Base-by-base conservation (phyloP, 30 jellyfish, hydroid and myxozoan genomes). In the Rhopilema esculentum region DNA sequence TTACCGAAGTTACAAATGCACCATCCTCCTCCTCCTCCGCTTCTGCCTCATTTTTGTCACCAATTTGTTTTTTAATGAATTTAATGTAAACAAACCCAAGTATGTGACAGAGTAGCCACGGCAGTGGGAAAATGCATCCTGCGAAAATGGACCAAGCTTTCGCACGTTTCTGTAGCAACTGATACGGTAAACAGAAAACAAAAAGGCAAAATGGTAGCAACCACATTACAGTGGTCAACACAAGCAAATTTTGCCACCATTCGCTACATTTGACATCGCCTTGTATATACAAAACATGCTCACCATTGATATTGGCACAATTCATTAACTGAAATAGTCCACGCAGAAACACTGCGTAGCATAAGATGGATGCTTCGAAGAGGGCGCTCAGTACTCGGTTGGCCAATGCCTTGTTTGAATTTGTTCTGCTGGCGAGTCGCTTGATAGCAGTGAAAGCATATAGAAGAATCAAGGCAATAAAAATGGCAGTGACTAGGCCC, bases 221-320 rank as follows among this genome's bases (percentile, higher is more conserved):
- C 95, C 95, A 87, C 2, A 49, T 22, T 20, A 76, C 40, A 12
- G 85, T 57, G 24, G 77, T 66, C 6, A 66, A 27, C 1, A 74
- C 66, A 24, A 68, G n/a, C 32, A 57, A 12, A 84, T 75, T 26
- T 75, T 87, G 95, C 95, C 95, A 87, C 89, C 80, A 27, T 21
- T n/a, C 49, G 69, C 28, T 62, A 85, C 95, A 87, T 28, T 28
- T 26, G 27, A 75, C 64, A 29, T 77, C 72, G 15, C 95, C 95
- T 21, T 87, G 82, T 15, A 67, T 50, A 57, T 30, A 66, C 63
- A 87, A 49, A 30, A 62, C 66, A 69, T 23, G 4, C 71, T 74
- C 53, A 23, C 83, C 89, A 30, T 85, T 33, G 32, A 85, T 67
- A 20, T 72, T 52, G 2, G 51, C 53, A 28, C 93, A 85, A 12